Evolutionary conservation across 2,797 vertebrate genomes (phyloP), one percentile per base, ranked within the genome.

Genomic region (Sebastes oblongus): DNA sequence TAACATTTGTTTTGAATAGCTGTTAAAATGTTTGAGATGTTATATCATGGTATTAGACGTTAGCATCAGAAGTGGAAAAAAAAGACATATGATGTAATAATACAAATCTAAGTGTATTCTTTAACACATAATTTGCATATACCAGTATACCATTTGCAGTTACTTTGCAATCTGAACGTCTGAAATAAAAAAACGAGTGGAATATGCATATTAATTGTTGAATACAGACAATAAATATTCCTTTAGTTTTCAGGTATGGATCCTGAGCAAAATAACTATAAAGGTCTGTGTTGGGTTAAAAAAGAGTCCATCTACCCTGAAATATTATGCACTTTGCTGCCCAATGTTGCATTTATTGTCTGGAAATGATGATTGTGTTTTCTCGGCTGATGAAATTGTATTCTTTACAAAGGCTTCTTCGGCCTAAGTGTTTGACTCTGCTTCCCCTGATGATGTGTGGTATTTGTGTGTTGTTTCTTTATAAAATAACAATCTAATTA

Each of bases 401-500:
- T 84, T 90, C 77, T 87, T 79, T 72, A 83, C 74, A 77, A 88
- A 65, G 78, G 70, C 74, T 66, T 74, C 67, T 72, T 50, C 58
- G 56, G 39, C 66, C 70, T 46, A 71, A 85, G 77, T 90, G 86
- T 90, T 85, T 89, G 76, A 90, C 66, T 89, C 79, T 69, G 69
- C 80, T 89, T 90, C 67, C 83, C 84, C 87, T 86, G 75, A 82
- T 64, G 77, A 77, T 89, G 90, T 92, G 86, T 93, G 90, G 59
- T 84, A 81, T 77, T 80, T 88, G 85, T 93, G 77, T 92, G 84
- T 92, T 90, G 83, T 77, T 18, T 89, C 78, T 90, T 90, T 89
- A 88, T 80, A 84, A 77, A 92, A 91, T 91, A 92, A 87, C 80
- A 77, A 88, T 89, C 80, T 84, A 79, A 91, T 92, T 90, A 92